These are phyloP conservation scores for Euphydryas editha DNA, from an alignment of 2,888 invertebrate genomes.

Conservation along the genomic window DNA sequence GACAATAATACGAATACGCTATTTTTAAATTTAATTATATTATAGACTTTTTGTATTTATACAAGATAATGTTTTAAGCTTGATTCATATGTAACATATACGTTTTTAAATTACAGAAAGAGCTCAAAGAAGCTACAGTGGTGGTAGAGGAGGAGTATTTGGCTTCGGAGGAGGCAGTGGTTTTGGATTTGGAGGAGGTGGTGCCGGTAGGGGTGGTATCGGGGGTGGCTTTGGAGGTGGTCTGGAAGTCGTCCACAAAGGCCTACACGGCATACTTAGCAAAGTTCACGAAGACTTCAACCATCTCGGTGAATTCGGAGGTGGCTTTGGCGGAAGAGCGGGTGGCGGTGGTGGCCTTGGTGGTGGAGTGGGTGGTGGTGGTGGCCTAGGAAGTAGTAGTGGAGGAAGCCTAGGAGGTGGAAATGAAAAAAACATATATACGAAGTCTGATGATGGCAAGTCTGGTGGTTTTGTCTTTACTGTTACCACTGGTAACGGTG, in stretches of 20 bases:
- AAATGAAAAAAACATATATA: no score
- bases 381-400: not conserved
- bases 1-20: no score
- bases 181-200: constrained; percentile 37
- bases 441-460: no score
- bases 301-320: no score
- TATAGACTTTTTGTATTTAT: no score
- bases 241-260: no score
- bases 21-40: no score
- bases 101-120: constrained; percentile 53
- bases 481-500: not conserved
- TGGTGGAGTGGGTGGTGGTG: not conserved
- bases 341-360: not conserved
- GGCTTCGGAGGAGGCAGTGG: constrained; percentile 49
- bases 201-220: constrained; percentile 48
- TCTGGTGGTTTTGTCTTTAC: not conserved
- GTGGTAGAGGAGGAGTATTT: constrained; percentile 47
- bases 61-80: no score
- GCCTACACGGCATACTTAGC: no score
- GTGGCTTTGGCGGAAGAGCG: no score
- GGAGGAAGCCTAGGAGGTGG: constrained; percentile 30
- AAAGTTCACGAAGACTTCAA: no score
- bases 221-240: constrained; percentile 39
- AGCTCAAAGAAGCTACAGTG: constrained; percentile 56
- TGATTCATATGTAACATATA: no score